phyloP scores from a whole-genome alignment of 2,113 vertebrate genomes.

The Halcyon senegalensis region DNA sequence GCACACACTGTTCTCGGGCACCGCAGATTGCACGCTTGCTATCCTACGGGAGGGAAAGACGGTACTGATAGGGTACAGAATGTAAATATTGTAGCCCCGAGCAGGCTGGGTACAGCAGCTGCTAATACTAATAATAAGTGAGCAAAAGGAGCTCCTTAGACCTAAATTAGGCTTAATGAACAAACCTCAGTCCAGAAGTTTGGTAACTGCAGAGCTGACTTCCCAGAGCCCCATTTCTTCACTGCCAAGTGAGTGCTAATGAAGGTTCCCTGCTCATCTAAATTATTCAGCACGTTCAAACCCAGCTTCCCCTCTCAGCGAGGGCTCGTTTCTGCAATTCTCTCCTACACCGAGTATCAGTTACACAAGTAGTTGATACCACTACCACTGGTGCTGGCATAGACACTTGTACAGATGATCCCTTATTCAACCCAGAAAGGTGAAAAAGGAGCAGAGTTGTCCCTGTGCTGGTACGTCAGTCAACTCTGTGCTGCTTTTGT shows the following conservation, averaged over 20 bases:
- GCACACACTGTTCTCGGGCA: not conserved
- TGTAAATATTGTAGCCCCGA: not conserved
- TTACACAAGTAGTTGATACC: not conserved
- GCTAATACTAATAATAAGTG: not conserved
- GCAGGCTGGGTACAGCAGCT: not conserved
- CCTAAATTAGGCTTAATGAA: rapidly evolving
- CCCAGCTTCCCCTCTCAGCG: not conserved
- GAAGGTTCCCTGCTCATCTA: not conserved
- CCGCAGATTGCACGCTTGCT: not conserved
- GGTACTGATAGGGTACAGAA: not conserved
- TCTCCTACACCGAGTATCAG: not conserved
- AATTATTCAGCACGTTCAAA: not conserved
- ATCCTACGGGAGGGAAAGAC: not conserved
- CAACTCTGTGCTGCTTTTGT: not conserved
- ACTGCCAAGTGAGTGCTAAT: not conserved
- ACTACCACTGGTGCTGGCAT: too few species aligned
- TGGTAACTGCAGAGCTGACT: not conserved
- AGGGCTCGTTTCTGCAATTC: not conserved
- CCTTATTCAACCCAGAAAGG: not conserved
- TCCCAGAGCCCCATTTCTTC: not conserved
- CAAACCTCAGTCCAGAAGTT: not conserved
- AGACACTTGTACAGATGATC: not conserved
- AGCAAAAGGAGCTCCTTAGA: not conserved
- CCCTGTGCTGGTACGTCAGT: not conserved
- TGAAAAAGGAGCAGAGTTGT: not conserved